Evolutionary conservation across 2,888 invertebrate genomes (phyloP).

Genomic region (Trissolcus japonicus): DNA sequence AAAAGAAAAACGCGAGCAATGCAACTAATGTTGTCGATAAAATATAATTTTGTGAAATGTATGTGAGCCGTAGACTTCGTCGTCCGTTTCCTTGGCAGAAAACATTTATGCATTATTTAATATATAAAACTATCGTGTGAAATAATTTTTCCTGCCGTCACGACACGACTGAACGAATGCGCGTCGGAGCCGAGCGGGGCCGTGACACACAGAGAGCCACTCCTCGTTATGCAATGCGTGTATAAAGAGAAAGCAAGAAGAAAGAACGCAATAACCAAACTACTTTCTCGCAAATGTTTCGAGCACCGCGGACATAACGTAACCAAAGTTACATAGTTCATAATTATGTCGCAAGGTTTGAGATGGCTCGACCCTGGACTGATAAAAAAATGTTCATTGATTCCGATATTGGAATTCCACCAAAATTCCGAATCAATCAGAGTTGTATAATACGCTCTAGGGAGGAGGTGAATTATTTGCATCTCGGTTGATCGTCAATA

Average conservation of each 20-base stretch:
- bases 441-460: not conserved
- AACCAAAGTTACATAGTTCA: conserved; percentile 62
- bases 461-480: no score
- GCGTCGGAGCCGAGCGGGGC: conserved; percentile 53
- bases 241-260: conserved; percentile 72
- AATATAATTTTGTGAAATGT: conserved; percentile 24
- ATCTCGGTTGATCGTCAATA: not conserved
- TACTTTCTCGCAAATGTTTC: conserved; percentile 68
- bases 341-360: conserved; percentile 53
- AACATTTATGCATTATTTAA: conserved; percentile 26
- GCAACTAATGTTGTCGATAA: conserved; percentile 9
- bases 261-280: conserved; percentile 66
- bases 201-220: conserved; percentile 66
- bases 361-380: conserved; percentile 45
- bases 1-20: conserved; percentile 5
- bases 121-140: conserved; percentile 52
- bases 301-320: conserved; percentile 63
- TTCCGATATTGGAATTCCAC: conserved; percentile 18
- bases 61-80: conserved; percentile 1
- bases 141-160: conserved; percentile 46
- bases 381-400: conserved; percentile 30
- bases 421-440: not conserved
- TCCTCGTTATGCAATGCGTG: conserved; percentile 69
- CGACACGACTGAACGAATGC: conserved; percentile 41
- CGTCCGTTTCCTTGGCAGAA: conserved; percentile 13